Percentiles rank a stretch among this genome's conserved stretches.
These are phyloP conservation scores for Erpornis zantholeuca DNA, from an alignment of 2,113 vertebrate species.

Conservation along the genomic window DNA sequence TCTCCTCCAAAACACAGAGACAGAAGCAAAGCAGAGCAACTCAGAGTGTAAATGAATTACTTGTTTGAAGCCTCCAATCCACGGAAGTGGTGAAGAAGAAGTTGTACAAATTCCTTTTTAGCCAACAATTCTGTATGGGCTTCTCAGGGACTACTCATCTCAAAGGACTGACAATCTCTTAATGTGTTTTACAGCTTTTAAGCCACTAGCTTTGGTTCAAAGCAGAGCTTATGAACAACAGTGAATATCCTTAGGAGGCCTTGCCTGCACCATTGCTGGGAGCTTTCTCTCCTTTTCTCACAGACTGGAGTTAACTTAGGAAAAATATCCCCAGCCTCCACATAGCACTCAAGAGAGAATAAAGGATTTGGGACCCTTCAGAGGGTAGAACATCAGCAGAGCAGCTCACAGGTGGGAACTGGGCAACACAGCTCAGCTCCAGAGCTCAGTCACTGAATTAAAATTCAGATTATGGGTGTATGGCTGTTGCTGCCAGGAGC, in stretches of 20 bases:
- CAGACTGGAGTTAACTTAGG: neutral
- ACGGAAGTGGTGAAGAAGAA: neutral
- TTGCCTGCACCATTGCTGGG: neutral
- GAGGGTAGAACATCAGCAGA: neutral
- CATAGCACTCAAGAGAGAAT: neutral
- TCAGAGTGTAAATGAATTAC: neutral
- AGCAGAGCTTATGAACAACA: neutral
- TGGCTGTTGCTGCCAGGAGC: neutral
- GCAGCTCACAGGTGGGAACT: neutral
- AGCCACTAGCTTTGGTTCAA: neutral
- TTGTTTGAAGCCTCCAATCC: neutral
- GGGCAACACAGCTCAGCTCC: neutral
- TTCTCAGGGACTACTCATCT: neutral
- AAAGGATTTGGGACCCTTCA: neutral
- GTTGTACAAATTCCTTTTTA: neutral
- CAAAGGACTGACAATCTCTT: neutral
- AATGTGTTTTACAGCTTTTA: neutral
- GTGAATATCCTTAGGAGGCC: neutral
- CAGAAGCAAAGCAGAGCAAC: neutral
- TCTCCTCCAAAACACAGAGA: neutral
- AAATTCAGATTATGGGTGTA: neutral
- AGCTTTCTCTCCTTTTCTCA: neutral
- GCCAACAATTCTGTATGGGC: neutral
- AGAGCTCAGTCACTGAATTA: neutral
- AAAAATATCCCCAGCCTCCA: neutral